These are phyloP conservation scores for Neotoma lepida DNA, from an alignment of 2,113 vertebrate species.

Conservation along the genomic window DNA sequence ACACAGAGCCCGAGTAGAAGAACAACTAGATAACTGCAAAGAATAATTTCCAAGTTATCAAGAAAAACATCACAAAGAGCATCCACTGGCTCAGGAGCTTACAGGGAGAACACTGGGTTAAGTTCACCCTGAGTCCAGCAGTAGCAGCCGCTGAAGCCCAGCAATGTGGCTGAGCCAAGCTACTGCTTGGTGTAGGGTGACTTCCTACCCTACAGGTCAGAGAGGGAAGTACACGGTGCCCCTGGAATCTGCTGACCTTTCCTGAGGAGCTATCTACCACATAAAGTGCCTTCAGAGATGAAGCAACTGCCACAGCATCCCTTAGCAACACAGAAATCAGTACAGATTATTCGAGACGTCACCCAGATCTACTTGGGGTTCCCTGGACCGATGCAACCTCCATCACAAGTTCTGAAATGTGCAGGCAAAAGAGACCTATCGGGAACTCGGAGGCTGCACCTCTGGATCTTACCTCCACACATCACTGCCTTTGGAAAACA, in stretches of 20 bases:
- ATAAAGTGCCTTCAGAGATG: accelerated
- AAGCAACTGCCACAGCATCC: background rate
- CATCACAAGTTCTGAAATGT: background rate
- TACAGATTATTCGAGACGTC: background rate
- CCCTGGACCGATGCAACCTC: background rate
- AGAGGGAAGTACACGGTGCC: background rate
- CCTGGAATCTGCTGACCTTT: background rate
- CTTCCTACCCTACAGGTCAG: background rate
- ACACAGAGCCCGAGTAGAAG: background rate
- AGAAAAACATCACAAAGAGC: background rate
- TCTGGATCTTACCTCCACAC: slow-evolving; percentile 93
- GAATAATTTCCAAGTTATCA: background rate
- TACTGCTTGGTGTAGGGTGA: background rate
- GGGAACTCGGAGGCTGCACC: background rate
- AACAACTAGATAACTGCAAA: slow-evolving; percentile 28
- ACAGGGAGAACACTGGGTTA: background rate
- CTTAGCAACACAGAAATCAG: background rate
- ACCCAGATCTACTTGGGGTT: background rate
- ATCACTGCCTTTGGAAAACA: slow-evolving; percentile 98
- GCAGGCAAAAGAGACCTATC: background rate
- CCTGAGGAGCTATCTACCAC: background rate
- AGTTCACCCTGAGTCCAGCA: background rate
- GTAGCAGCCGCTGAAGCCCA: background rate
- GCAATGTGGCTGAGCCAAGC: background rate
- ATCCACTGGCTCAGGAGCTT: background rate